phyloP scores from a whole-genome alignment of 2,113 vertebrate genomes.

The Xiphorhynchus elegans region DNA sequence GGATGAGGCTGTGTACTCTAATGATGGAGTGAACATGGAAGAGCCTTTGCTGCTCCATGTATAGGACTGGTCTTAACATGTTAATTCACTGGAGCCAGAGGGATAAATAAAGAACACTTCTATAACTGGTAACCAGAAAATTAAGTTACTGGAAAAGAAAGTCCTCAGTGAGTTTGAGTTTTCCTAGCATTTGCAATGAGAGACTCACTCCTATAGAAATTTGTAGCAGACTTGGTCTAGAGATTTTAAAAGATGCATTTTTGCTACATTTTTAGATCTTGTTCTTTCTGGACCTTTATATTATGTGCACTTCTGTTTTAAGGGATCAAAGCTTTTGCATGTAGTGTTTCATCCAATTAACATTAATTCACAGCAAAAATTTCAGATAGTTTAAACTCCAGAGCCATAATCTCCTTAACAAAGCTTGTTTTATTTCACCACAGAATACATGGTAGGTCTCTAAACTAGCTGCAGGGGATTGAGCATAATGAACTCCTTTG shows the following conservation, averaged over 20 bases:
- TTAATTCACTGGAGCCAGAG: neutral
- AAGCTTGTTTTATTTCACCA: conserved; percentile 42
- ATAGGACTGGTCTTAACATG: neutral
- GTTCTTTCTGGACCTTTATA: neutral
- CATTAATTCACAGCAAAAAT: neutral
- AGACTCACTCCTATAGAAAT: neutral
- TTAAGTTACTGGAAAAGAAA: neutral
- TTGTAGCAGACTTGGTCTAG: neutral
- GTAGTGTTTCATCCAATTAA: neutral
- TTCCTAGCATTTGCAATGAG: neutral
- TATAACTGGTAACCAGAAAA: neutral
- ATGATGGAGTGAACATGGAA: neutral
- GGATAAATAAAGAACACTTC: neutral
- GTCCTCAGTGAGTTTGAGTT: neutral
- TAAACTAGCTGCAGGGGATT: conserved; percentile 19
- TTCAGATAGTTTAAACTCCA: neutral
- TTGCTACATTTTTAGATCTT: neutral
- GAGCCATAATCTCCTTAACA: conserved; percentile 16
- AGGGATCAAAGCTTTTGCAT: neutral
- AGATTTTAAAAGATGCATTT: neutral
- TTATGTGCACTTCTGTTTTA: neutral
- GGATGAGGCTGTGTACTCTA: neutral
- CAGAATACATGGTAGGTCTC: neutral
- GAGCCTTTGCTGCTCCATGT: neutral
- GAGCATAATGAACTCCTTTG: conserved; percentile 47